Conservation (phyloP, 2,797 vertebrate species). For the Tenualosa thibaudeaui region DNA sequence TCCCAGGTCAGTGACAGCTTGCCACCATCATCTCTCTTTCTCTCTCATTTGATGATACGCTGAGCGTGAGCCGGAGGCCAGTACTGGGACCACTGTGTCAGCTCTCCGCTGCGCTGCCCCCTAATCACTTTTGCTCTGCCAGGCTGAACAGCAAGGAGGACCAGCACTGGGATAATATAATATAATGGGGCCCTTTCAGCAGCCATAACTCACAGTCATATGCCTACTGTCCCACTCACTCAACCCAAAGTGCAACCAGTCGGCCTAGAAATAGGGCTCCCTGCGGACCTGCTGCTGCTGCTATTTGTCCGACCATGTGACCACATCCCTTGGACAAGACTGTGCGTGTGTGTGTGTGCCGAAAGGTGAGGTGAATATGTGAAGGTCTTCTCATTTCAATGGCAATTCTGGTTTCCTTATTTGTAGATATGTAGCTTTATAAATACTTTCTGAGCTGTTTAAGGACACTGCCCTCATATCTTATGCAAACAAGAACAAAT, state of each 20-base stretch:
- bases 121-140: constrained; percentile 5
- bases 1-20: neutral
- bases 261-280: neutral
- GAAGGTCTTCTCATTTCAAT: neutral
- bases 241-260: neutral
- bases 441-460: constrained; percentile 3
- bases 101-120: neutral
- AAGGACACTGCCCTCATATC: neutral
- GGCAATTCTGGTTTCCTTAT: neutral
- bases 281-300: neutral
- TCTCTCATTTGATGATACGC: neutral
- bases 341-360: too few species aligned
- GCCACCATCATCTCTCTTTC: neutral
- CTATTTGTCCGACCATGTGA: neutral
- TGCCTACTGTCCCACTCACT: neutral
- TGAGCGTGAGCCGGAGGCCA: neutral
- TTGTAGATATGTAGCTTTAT: neutral
- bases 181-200: neutral
- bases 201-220: neutral
- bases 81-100: constrained; percentile 3
- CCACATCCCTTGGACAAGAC: neutral
- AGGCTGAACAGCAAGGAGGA: neutral
- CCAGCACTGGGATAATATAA: constrained; percentile 8
- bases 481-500: neutral
- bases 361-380: neutral